A percentile compares a stretch with the other conserved stretches of the same genome.
These are phyloP conservation scores for Pundamilia nyererei DNA, from an alignment of 2,113 vertebrate genomes.

Conservation along the genomic window DNA sequence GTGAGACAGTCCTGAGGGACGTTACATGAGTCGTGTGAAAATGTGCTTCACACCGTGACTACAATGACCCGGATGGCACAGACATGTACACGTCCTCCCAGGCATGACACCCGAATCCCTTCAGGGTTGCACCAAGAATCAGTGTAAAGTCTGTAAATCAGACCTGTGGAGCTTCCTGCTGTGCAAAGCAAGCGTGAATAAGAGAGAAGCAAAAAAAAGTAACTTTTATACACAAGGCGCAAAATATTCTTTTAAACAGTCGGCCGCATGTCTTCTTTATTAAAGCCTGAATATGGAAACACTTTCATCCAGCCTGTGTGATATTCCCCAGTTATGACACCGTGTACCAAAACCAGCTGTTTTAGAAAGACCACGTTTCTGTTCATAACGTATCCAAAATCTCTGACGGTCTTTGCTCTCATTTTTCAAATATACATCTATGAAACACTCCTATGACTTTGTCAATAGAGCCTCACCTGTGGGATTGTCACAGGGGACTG, in stretches of 20 bases:
- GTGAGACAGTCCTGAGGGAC: background rate
- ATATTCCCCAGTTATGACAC: fast-evolving
- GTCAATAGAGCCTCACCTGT: background rate
- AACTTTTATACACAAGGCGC: fast-evolving
- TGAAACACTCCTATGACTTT: background rate
- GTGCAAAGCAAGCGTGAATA: fast-evolving
- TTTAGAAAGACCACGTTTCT: background rate
- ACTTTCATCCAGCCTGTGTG: background rate
- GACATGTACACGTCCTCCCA: background rate
- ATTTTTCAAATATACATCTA: background rate
- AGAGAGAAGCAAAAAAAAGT: background rate
- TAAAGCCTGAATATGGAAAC: background rate
- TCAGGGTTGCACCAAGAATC: background rate
- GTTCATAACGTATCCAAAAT: background rate
- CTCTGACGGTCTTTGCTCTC: background rate
- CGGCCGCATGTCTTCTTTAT: fast-evolving
- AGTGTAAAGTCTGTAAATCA: background rate
- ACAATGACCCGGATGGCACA: fast-evolving
- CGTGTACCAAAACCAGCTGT: fast-evolving
- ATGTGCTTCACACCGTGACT: background rate
- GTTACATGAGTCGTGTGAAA: background rate
- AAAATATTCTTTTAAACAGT: background rate
- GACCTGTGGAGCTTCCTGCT: background rate
- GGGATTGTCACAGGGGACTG: background rate
- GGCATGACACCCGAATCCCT: fast-evolving